Conservation (phyloP, 2,888 invertebrate species). For the Melitaea athalia region DNA sequence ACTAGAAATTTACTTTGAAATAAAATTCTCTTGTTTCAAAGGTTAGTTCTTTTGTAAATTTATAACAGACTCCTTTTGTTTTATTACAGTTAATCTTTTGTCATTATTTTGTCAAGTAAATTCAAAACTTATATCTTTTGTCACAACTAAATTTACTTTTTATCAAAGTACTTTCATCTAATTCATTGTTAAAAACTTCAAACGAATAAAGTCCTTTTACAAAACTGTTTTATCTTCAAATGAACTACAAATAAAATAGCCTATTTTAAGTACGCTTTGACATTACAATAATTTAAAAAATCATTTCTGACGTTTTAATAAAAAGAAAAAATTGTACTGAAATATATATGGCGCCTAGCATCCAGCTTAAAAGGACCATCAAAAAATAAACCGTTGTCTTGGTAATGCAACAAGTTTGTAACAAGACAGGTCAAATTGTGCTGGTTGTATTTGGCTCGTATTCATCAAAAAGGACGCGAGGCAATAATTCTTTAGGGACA, state of each 20-base stretch:
- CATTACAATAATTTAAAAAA: slow-evolving; percentile 31
- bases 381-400: slow-evolving; percentile 6
- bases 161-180: background rate
- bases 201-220: background rate
- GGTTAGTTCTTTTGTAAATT: slow-evolving; percentile 22
- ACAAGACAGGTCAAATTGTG: slow-evolving; percentile 45
- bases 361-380: slow-evolving; percentile 31
- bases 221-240: background rate
- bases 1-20: slow-evolving; percentile 24
- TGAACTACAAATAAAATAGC: background rate
- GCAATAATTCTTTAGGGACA: slow-evolving; percentile 64
- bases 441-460: slow-evolving; percentile 54
- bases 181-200: too few species aligned
- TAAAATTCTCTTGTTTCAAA: slow-evolving; percentile 9
- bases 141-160: background rate
- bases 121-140: background rate
- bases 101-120: slow-evolving; percentile 3
- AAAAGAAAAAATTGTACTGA: slow-evolving; percentile 15
- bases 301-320: slow-evolving; percentile 24
- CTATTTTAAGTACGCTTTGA: slow-evolving; percentile 23
- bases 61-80: slow-evolving; percentile 17
- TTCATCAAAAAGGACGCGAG: slow-evolving; percentile 68
- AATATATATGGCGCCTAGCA: slow-evolving; percentile 32
- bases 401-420: slow-evolving; percentile 23
- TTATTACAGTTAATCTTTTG: slow-evolving; percentile 20